Evolutionary conservation across 2,797 vertebrate species (phyloP), one percentile per base, ranked within the genome.

Genomic region (Podarcis lilfordi): DNA sequence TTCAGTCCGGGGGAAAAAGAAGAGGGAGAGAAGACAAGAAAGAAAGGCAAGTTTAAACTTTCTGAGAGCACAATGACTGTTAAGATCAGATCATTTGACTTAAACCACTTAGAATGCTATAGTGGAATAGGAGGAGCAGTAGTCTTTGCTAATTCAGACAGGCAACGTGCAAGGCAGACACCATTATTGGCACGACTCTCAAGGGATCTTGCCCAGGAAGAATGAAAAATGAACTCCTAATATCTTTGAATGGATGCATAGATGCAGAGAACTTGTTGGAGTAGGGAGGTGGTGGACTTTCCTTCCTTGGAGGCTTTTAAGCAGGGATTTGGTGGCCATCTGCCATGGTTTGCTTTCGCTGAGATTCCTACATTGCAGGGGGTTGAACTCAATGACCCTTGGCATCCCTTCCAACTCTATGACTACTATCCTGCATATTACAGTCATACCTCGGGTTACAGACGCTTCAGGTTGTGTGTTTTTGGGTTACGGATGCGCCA

Each of bases 1-100:
- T 91, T 93, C 66, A 17, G 83, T 37, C 88, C 84, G 90, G 88
- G 75, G 91, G 37, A 7, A 21, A 72, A 66, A 15, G 45, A 71
- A n/a, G 40, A 37, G n/a, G 13, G 35, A 72, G 35, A n/a, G 19
- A 21, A 21, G 32, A 7, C 72, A 74, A 21, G 59, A 74, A 74
- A 35, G 17, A 19, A 74, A 15, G 35, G 32, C 8, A 32, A 43
- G 61, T 88, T 84, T 92, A 61, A 74, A 77, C 92, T 92, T 92
- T 86, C 89, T 86, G 88, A 88, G 89, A 91, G 89, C 25, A 55
- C 0, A 0, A 21, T 35, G 94, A 79, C 86, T 79, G 64, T 71
- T 82, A 61, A 72, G 83, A 91, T 79, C 27, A 1, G 61, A 66
- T 72, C 3, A 0, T 76, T 7, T 3, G 68, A 25, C 43, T 89